Evolutionary conservation across 2,113 vertebrate species (phyloP).

Genomic region (Pseudonaja textilis): DNA sequence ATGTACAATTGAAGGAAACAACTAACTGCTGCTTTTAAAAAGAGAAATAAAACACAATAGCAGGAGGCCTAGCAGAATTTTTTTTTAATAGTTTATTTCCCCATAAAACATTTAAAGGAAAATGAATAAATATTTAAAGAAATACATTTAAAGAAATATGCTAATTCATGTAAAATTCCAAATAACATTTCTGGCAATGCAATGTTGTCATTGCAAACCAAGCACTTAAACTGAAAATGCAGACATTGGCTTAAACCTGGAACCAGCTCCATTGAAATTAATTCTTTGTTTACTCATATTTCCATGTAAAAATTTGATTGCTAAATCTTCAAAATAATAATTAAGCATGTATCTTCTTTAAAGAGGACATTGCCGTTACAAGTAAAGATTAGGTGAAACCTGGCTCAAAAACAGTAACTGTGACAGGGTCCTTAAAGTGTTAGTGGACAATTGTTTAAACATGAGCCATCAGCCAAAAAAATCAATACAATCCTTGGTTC

Average conservation of each 20-base stretch:
- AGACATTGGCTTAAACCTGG: not conserved
- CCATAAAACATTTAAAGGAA: constrained; percentile 22
- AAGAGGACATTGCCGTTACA: not conserved
- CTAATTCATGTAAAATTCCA: not conserved
- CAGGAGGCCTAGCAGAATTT: constrained; percentile 10
- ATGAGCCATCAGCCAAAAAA: not conserved
- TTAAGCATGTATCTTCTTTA: not conserved
- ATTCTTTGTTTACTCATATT: not conserved
- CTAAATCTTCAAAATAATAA: not conserved
- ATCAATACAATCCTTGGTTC: not conserved
- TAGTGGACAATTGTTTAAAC: not conserved
- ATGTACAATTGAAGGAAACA: constrained; percentile 68
- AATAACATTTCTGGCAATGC: not conserved
- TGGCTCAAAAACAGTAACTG: not conserved
- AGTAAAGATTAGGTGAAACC: not conserved
- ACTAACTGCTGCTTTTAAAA: constrained; percentile 63
- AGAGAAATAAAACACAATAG: constrained; percentile 59
- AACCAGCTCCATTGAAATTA: not conserved
- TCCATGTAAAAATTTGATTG: not conserved
- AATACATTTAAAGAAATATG: constrained; percentile 43
- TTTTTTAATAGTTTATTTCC: constrained; percentile 5
- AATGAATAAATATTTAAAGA: constrained; percentile 35
- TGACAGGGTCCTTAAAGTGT: not conserved
- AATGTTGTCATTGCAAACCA: not conserved
- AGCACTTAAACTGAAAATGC: not conserved